Evolutionary conservation across 2,113 vertebrate species (phyloP).

Genomic region (Felis catus): DNA sequence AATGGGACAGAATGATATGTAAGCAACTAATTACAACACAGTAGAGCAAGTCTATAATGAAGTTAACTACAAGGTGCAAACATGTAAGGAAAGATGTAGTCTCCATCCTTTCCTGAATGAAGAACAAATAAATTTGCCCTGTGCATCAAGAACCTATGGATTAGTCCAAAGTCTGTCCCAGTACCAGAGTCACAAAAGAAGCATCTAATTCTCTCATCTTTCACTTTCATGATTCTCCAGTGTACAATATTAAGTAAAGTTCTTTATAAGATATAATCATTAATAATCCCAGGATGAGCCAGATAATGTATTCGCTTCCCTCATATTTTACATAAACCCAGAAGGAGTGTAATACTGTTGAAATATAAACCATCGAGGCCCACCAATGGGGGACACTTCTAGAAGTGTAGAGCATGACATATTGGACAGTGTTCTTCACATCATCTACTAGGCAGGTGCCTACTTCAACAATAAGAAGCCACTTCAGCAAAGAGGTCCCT

Average conservation of each 20-base stretch:
- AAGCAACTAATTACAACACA: slow-evolving; percentile 35
- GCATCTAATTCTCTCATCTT: neutral
- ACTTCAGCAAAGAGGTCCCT: neutral
- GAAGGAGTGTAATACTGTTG: neutral
- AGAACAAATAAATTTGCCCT: neutral
- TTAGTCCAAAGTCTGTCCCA: neutral
- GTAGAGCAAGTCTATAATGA: neutral
- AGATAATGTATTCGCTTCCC: neutral
- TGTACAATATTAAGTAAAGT: neutral
- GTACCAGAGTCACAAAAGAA: neutral
- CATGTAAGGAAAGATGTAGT: neutral
- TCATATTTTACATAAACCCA: neutral
- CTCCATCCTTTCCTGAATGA: neutral
- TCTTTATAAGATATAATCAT: neutral
- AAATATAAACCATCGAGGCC: neutral
- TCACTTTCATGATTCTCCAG: neutral
- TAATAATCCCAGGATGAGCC: neutral
- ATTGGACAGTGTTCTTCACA: neutral
- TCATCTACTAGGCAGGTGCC: neutral
- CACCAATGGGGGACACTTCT: neutral
- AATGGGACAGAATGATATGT: slow-evolving; percentile 6
- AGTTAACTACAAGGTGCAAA: neutral
- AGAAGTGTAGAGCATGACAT: neutral
- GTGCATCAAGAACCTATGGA: neutral
- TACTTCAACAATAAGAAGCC: neutral